A percentile compares a stretch with the other conserved stretches of the same genome.
These are phyloP conservation scores for Hystrix cristata DNA, from an alignment of 2,113 vertebrate genomes.

Conservation along the genomic window DNA sequence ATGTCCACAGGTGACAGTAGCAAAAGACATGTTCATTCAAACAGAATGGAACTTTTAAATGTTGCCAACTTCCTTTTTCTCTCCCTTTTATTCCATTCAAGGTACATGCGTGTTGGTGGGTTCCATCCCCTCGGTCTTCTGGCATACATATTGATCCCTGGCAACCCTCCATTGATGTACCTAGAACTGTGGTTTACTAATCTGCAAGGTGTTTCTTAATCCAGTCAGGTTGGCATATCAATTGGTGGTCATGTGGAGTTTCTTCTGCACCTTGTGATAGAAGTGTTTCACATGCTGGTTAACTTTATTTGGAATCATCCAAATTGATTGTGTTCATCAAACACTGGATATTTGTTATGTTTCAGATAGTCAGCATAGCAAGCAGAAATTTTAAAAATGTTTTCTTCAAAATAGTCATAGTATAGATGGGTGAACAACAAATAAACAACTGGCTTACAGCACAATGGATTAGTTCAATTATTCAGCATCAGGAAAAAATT, in stretches of 20 bases:
- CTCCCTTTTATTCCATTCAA: neutral
- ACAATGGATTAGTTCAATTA: slow-evolving; percentile 2
- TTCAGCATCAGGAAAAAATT: neutral
- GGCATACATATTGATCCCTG: neutral
- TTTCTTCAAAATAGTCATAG: neutral
- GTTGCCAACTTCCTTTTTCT: neutral
- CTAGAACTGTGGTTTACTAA: neutral
- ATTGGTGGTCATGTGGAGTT: neutral
- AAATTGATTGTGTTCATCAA: slow-evolving; percentile 38
- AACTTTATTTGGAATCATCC: slow-evolving; percentile 13
- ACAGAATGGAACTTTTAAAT: neutral
- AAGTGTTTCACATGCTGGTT: neutral
- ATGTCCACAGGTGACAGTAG: neutral
- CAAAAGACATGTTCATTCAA: neutral
- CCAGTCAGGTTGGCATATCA: neutral
- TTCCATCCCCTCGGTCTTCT: neutral
- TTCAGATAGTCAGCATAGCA: neutral
- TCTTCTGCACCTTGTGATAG: neutral
- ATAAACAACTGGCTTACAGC: neutral
- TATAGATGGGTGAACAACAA: neutral
- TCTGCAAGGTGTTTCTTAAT: neutral
- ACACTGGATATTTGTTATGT: neutral
- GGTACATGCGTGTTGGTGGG: neutral
- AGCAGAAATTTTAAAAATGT: neutral
- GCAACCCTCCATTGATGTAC: neutral